These are phyloP conservation scores for Arenicola marina DNA, from an alignment of 2,888 invertebrate genomes.

Conservation along the genomic window DNA sequence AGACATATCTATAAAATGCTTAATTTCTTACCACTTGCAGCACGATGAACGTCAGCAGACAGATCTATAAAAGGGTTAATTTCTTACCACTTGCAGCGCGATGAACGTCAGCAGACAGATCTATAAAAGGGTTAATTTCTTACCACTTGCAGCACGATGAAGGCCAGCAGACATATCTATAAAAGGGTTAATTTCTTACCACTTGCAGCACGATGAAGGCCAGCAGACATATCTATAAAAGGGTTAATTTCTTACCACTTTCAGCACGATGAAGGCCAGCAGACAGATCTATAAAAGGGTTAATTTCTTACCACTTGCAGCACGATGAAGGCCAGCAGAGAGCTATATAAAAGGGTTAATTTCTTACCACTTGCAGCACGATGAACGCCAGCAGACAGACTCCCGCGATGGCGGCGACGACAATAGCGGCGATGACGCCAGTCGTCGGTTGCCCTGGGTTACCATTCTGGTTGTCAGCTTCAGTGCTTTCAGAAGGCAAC, in stretches of 20 bases:
- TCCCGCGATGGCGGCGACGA: background rate
- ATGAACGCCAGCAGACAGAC: background rate
- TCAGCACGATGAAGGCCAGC: background rate
- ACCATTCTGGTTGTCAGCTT: too few relatives aligned
- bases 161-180: background rate
- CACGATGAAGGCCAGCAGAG: background rate
- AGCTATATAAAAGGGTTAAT: too few relatives aligned
- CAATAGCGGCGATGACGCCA: background rate
- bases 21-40: too few relatives aligned
- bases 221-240: background rate
- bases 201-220: background rate
- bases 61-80: too few relatives aligned
- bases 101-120: too few relatives aligned
- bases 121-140: too few relatives aligned
- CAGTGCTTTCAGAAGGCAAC: too few relatives aligned
- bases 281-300: background rate
- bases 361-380: background rate
- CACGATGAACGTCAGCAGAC: too few relatives aligned
- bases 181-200: background rate
- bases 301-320: background rate
- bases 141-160: too few relatives aligned
- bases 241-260: background rate
- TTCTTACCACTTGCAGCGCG: too few relatives aligned
- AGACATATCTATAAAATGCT: too few relatives aligned
- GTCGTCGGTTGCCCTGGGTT: background rate